phyloP scores from a whole-genome alignment of 2,797 vertebrate genomes.

The Parauchenoglanis ngamensis region DNA sequence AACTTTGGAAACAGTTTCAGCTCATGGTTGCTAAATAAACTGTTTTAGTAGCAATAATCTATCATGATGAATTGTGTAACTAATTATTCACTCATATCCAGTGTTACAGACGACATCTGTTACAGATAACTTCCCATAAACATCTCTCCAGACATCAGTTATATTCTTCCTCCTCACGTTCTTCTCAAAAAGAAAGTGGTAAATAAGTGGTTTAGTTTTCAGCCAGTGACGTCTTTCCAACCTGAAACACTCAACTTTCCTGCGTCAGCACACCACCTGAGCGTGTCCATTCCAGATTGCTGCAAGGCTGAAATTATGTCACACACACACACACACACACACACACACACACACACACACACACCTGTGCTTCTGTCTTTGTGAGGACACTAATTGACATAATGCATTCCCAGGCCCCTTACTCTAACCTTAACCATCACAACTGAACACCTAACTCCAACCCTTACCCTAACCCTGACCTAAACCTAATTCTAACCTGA shows the following conservation, averaged over 20 bases:
- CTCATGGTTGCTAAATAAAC: neutral
- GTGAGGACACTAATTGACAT: no score
- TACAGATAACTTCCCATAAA: neutral
- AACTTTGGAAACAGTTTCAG: neutral
- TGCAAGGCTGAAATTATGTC: conserved; percentile 10
- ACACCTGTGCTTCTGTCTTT: neutral
- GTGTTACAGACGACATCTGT: neutral
- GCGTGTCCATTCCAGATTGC: neutral
- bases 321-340: neutral
- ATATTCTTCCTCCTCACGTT: neutral
- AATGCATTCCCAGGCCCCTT: no score
- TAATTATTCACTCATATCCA: neutral
- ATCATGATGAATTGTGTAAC: neutral
- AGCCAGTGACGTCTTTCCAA: neutral
- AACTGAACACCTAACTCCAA: no score
- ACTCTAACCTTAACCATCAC: no score
- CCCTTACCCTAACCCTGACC: no score
- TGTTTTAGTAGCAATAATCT: neutral
- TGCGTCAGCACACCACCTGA: neutral
- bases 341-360: neutral
- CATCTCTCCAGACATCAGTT: neutral
- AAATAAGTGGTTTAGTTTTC: neutral
- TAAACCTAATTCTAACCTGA: no score
- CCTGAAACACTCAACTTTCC: neutral
- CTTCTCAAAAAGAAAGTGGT: neutral